A percentile compares a stretch with the other conserved stretches of the same genome.
These are phyloP conservation scores for Dendrocincla fuliginosa DNA, from an alignment of 2,797 vertebrate species.

Conservation along the genomic window DNA sequence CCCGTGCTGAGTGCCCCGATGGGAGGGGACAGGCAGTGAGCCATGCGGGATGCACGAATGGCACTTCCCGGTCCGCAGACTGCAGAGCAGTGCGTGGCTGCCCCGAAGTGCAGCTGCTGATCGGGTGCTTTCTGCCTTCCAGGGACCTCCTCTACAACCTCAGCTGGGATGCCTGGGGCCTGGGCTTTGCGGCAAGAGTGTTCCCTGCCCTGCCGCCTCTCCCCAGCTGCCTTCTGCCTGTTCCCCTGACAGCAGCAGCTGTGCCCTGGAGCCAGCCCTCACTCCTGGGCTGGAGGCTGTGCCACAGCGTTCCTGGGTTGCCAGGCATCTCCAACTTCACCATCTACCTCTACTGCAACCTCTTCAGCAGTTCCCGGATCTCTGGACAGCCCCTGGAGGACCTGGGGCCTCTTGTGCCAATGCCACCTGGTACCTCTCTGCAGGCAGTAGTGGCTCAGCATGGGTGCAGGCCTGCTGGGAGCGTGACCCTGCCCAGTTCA, in stretches of 20 bases:
- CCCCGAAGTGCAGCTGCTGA: too few relatives aligned
- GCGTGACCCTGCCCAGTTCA: constrained; percentile 86
- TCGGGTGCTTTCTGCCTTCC: too few relatives aligned
- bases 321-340: constrained; percentile 89
- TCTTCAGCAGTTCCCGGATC: constrained; percentile 76
- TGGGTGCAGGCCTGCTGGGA: constrained; percentile 89
- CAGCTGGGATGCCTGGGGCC: too few relatives aligned
- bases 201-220: too few relatives aligned
- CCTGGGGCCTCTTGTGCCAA: constrained; percentile 83
- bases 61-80: too few relatives aligned
- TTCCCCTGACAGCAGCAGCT: background rate
- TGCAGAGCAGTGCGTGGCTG: too few relatives aligned
- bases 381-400: constrained; percentile 72
- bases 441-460: constrained; percentile 84
- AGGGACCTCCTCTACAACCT: too few relatives aligned
- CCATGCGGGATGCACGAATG: too few relatives aligned
- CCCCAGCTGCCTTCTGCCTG: too few relatives aligned
- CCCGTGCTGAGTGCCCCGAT: too few relatives aligned
- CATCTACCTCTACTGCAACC: constrained; percentile 87
- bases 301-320: constrained; percentile 78
- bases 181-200: too few relatives aligned
- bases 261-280: background rate
- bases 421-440: constrained; percentile 87
- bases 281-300: constrained; percentile 81
- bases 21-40: too few relatives aligned